Conservation (phyloP, 2,888 invertebrate species). For the Ochropleura plecta region DNA sequence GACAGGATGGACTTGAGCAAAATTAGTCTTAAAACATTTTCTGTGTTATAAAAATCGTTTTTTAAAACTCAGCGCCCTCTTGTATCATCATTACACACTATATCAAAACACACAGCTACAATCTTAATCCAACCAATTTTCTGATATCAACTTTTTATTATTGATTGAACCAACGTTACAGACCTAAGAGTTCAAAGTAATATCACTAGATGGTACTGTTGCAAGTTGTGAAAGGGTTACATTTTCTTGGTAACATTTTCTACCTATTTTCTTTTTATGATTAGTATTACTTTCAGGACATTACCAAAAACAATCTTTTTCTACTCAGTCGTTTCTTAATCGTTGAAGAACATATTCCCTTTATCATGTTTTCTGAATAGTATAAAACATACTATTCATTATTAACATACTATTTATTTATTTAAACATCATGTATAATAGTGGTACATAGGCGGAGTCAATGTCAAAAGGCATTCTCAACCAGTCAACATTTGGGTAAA, state of each 20-base stretch:
- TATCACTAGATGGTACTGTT: slow-evolving; percentile 23
- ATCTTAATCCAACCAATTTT: neutral
- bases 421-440: too few relatives aligned
- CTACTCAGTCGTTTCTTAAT: neutral
- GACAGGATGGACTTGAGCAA: too few relatives aligned
- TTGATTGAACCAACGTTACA: neutral
- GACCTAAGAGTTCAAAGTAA: neutral
- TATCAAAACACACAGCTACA: neutral
- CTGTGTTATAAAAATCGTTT: neutral
- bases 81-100: neutral
- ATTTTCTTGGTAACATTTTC: neutral
- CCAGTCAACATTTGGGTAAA: too few relatives aligned
- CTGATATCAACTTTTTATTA: neutral
- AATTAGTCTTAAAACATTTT: too few relatives aligned
- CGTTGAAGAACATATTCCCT: neutral
- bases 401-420: too few relatives aligned
- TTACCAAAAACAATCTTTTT: neutral
- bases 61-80: neutral
- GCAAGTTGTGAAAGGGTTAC: too few relatives aligned
- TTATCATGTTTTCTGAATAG: neutral
- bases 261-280: neutral
- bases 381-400: too few relatives aligned
- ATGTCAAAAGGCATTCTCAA: too few relatives aligned
- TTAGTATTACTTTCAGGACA: neutral
- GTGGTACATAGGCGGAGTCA: too few relatives aligned